These are phyloP conservation scores for Meloe dianella DNA, from an alignment of 2,888 invertebrate species.

Conservation along the genomic window DNA sequence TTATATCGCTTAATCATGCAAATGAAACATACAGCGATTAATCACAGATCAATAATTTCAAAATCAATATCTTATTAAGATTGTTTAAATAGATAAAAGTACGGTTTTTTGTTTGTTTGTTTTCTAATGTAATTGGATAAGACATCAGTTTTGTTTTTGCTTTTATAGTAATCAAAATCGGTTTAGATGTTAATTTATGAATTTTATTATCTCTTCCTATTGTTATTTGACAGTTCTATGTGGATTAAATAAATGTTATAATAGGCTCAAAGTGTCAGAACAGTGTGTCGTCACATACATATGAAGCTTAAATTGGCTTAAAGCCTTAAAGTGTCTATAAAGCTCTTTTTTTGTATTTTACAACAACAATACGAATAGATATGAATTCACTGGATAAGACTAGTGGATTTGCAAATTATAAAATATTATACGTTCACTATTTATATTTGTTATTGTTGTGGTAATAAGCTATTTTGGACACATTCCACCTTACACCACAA, in stretches of 20 bases:
- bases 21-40: constrained; percentile 29
- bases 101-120: neutral
- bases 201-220: neutral
- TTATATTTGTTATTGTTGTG: no score
- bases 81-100: constrained; percentile 33
- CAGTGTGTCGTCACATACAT: neutral
- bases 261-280: neutral
- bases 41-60: constrained; percentile 36
- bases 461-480: no score
- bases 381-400: no score
- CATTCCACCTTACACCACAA: no score
- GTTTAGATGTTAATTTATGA: neutral
- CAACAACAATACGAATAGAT: neutral
- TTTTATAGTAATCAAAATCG: neutral
- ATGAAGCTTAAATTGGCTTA: neutral
- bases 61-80: constrained; percentile 39
- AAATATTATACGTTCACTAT: no score
- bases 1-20: constrained; percentile 33
- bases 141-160: constrained; percentile 20
- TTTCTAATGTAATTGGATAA: constrained; percentile 30
- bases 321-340: neutral
- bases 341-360: neutral
- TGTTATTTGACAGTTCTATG: neutral
- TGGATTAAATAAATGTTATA: neutral
- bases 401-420: no score